phyloP scores from a whole-genome alignment of 2,797 vertebrate genomes.

The Propithecus deckenii region DNA sequence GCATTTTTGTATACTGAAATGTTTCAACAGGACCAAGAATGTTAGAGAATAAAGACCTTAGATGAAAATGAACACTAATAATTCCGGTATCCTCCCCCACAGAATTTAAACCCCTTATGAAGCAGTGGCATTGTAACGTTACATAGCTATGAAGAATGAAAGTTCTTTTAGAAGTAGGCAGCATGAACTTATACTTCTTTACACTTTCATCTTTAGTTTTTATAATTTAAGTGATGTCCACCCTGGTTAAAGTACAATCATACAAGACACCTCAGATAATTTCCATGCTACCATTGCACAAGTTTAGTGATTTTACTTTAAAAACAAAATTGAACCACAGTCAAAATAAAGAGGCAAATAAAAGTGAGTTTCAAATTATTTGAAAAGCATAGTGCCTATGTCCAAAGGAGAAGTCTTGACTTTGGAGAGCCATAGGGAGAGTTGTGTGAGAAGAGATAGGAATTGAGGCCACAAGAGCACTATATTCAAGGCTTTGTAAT shows the following conservation, averaged over 20 bases:
- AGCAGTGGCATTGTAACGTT: constrained; percentile 8
- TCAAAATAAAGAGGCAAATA: constrained; percentile 66
- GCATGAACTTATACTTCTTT: constrained; percentile 28
- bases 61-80: constrained; percentile 43
- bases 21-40: constrained; percentile 73
- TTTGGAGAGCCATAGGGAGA: neutral
- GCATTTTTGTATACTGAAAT: constrained; percentile 75
- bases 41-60: constrained; percentile 52
- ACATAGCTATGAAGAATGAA: neutral
- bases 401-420: neutral
- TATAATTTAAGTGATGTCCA: neutral
- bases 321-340: constrained; percentile 44
- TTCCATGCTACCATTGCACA: constrained; percentile 50
- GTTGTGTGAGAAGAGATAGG: neutral
- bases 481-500: neutral
- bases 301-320: constrained; percentile 64
- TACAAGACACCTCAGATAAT: constrained; percentile 41
- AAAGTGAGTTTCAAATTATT: constrained; percentile 53
- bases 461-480: neutral
- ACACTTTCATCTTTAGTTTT: constrained; percentile 20
- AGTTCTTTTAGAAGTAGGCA: constrained; percentile 45
- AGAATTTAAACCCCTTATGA: constrained; percentile 27
- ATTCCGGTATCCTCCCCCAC: constrained; percentile 5
- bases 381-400: constrained; percentile 58
- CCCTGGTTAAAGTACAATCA: constrained; percentile 44